Conservation (phyloP, 2,113 vertebrate species). For the Pelodiscus sinensis region DNA sequence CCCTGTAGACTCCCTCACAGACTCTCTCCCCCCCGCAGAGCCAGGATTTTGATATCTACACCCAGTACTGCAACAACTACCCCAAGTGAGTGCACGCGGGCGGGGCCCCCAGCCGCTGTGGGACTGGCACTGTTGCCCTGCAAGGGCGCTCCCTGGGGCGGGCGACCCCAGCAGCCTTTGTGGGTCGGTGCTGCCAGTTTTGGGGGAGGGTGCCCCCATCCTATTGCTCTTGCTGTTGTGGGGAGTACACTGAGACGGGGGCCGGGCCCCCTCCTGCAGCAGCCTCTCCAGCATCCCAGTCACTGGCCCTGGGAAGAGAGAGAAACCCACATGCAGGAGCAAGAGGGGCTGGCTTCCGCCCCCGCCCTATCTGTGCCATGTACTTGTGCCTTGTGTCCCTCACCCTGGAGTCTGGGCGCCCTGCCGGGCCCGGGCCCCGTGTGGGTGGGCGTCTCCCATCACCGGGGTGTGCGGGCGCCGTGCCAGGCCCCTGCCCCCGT, state of each 20-base stretch:
- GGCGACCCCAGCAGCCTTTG: no score
- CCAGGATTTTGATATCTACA: conserved; percentile 96
- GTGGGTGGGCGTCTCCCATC: no score
- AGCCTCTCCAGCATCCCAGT: neutral
- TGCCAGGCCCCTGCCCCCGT: neutral
- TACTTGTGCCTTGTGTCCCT: no score
- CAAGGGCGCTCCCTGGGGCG: neutral
- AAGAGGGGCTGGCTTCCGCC: neutral
- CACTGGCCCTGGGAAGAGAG: neutral
- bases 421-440: no score
- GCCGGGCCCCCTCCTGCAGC: no score
- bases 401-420: no score
- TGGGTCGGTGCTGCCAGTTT: neutral
- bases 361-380: no score
- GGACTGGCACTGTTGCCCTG: neutral
- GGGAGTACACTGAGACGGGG: neutral
- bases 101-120: rapidly evolving
- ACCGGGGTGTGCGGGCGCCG: no score
- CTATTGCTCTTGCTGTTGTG: no score
- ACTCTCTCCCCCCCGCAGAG: conserved; percentile 78
- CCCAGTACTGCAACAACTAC: conserved; percentile 98
- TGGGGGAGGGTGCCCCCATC: neutral
- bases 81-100: conserved; percentile 88
- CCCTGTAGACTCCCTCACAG: neutral
- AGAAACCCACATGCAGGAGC: neutral